Percentiles rank a stretch among this genome's conserved stretches.
phyloP scores from a whole-genome alignment of 2,113 vertebrate genomes.

The Eudorcas thomsonii region DNA sequence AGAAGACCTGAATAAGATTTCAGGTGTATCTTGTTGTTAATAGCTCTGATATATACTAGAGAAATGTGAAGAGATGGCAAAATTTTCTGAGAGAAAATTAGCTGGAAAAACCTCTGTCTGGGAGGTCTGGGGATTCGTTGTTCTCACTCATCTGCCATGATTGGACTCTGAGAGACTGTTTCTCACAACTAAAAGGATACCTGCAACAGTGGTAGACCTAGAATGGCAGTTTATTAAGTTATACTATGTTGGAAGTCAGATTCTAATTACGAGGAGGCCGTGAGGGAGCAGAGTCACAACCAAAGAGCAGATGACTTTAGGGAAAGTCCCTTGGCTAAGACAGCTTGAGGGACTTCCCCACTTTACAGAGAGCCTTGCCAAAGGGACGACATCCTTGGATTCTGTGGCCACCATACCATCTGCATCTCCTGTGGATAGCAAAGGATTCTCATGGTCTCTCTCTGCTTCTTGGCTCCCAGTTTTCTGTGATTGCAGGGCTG shows the following conservation, averaged over 20 bases:
- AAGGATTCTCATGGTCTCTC: background rate
- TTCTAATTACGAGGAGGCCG: background rate
- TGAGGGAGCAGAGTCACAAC: background rate
- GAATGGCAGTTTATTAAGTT: background rate
- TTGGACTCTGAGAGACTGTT: background rate
- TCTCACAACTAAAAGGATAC: background rate
- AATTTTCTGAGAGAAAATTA: background rate
- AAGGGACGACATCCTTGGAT: background rate
- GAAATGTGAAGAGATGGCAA: background rate
- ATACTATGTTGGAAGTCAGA: background rate
- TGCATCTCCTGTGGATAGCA: background rate
- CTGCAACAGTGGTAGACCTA: background rate
- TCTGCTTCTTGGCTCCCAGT: background rate
- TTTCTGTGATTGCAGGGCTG: background rate
- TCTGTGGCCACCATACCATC: background rate
- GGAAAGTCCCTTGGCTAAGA: background rate
- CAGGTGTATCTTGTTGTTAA: background rate
- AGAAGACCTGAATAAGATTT: background rate
- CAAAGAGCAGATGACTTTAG: background rate
- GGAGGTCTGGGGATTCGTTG: background rate
- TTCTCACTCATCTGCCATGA: background rate
- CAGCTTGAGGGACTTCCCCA: background rate
- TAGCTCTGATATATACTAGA: background rate
- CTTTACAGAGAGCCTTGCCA: background rate
- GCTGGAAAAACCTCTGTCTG: background rate